These are phyloP conservation scores for Gymnosoma rotundatum DNA, from an alignment of 2,888 invertebrate species.

Conservation along the genomic window DNA sequence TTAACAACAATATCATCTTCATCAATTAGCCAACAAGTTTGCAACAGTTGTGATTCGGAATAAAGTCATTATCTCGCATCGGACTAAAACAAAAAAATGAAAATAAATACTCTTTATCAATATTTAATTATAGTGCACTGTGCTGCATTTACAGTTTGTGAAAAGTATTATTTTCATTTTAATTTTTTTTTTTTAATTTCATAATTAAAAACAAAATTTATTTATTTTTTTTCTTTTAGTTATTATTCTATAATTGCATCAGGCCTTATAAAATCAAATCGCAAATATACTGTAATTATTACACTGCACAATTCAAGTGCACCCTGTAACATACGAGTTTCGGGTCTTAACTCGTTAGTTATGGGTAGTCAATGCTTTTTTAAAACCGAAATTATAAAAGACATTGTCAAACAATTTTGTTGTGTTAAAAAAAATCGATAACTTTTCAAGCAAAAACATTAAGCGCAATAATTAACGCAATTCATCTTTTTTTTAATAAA, in stretches of 20 bases:
- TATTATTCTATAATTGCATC: constrained; percentile 54
- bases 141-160: background rate
- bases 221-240: constrained; percentile 5
- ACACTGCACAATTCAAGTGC: constrained; percentile 1
- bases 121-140: constrained; percentile 3
- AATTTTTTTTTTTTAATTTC: background rate
- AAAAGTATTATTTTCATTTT: constrained; percentile 27
- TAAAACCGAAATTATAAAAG: no score
- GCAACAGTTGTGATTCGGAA: constrained; percentile 5
- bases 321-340: constrained; percentile 18
- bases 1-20: background rate
- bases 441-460: no score
- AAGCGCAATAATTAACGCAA: no score
- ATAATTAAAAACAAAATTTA: background rate
- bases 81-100: background rate
- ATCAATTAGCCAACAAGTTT: background rate
- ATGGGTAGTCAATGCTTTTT: no score
- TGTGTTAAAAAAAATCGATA: no score
- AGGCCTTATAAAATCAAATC: constrained; percentile 49
- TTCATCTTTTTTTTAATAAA: no score
- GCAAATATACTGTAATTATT: constrained; percentile 41
- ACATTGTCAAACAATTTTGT: no score
- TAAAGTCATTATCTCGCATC: background rate
- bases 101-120: constrained; percentile 2
- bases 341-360: background rate